phyloP scores from a whole-genome alignment of 1,140 invertebrate genomes.

The Gryllus bimaculatus region DNA sequence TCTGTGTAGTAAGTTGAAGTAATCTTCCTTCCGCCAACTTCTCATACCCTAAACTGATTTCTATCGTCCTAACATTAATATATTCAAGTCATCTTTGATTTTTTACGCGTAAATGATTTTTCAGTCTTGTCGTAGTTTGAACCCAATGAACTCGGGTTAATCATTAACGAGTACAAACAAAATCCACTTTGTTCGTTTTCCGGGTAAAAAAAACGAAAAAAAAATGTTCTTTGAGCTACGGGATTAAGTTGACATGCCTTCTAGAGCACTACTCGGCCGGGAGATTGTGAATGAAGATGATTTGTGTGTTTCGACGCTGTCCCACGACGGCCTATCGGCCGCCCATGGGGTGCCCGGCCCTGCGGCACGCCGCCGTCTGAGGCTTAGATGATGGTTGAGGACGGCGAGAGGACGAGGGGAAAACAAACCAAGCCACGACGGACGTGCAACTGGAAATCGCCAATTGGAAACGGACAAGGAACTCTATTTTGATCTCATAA shows the following conservation, averaged over 20 bases:
- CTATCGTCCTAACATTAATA: background rate
- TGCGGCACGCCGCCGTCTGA: too few species aligned
- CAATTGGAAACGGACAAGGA: background rate
- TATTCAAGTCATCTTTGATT: background rate
- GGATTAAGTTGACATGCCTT: background rate
- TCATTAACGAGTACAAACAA: background rate
- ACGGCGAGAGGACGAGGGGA: too few species aligned
- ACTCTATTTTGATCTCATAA: conserved; percentile 18
- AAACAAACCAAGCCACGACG: background rate
- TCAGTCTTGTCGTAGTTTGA: too few species aligned
- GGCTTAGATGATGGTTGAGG: too few species aligned
- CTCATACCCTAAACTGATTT: conserved; percentile 14
- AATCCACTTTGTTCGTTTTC: background rate
- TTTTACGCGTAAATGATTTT: too few species aligned
- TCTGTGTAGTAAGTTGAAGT: conserved; percentile 29
- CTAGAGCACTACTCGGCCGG: background rate
- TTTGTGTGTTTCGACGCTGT: background rate
- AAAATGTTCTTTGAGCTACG: background rate
- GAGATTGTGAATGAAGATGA: background rate
- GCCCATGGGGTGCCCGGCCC: background rate
- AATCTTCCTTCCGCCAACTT: conserved; percentile 22
- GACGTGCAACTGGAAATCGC: background rate
- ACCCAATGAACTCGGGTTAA: background rate
- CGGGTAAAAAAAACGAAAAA: background rate
- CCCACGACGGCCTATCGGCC: background rate